These are phyloP conservation scores for Melipona quadrifasciata DNA, from an alignment of 1,140 invertebrate species.

Conservation along the genomic window DNA sequence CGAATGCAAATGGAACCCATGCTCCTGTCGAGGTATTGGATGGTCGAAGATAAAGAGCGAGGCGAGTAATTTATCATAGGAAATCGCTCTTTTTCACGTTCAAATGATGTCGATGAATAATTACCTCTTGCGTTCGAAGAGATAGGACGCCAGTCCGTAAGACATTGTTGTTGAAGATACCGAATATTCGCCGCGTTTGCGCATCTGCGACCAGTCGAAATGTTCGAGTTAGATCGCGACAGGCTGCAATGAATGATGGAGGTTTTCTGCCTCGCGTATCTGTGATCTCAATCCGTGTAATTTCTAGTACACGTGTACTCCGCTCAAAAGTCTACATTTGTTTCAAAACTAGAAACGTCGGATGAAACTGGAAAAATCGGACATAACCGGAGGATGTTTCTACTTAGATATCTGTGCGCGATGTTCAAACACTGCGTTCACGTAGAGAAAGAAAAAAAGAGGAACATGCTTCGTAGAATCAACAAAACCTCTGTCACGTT, in stretches of 20 bases:
- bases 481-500: too few species aligned
- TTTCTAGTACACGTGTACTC: too few species aligned
- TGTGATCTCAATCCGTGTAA: too few species aligned
- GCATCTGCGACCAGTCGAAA: neutral
- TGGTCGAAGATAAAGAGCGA: neutral
- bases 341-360: too few species aligned
- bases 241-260: neutral
- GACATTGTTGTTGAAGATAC: neutral
- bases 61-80: neutral
- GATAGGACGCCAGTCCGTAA: neutral
- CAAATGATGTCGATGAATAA: neutral
- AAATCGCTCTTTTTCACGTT: neutral
- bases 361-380: too few species aligned
- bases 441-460: too few species aligned
- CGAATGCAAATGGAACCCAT: neutral
- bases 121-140: neutral
- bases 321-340: too few species aligned
- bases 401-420: too few species aligned
- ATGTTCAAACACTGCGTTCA: too few species aligned
- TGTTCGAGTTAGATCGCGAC: neutral
- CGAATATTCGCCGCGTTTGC: neutral
- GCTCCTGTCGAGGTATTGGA: neutral
- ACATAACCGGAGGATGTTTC: too few species aligned
- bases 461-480: too few species aligned
- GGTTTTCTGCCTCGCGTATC: too few species aligned